Evolutionary conservation across 2,888 invertebrate genomes (phyloP).

Genomic region (Campoplex capitator): DNA sequence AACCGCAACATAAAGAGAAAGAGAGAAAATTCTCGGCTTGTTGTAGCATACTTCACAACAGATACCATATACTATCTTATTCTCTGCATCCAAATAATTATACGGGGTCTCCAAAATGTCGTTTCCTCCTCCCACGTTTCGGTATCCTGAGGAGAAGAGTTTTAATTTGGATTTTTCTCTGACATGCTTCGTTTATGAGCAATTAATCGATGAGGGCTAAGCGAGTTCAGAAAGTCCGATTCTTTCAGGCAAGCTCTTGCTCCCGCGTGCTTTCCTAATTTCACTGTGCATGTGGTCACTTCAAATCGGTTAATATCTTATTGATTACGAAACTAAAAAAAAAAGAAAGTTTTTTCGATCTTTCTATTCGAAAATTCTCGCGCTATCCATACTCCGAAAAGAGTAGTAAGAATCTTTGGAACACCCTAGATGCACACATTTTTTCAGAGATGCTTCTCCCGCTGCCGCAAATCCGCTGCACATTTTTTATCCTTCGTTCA

Average conservation of each 20-base stretch:
- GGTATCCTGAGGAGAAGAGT: background rate
- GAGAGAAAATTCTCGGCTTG: conserved; percentile 35
- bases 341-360: background rate
- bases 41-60: conserved; percentile 34
- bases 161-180: background rate
- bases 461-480: conserved; percentile 31
- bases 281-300: background rate
- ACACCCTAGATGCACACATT: background rate
- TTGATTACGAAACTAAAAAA: background rate
- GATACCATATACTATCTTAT: conserved; percentile 21
- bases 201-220: background rate
- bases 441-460: conserved; percentile 35
- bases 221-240: background rate
- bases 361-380: background rate
- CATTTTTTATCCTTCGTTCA: conserved; percentile 48
- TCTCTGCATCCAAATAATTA: background rate
- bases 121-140: background rate
- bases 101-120: background rate
- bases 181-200: background rate
- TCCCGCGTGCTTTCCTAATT: background rate
- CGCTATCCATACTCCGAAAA: background rate
- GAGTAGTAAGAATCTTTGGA: background rate
- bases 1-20: conserved; percentile 51
- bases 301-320: background rate
- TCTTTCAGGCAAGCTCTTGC: background rate